Evolutionary conservation across 1,140 invertebrate species (phyloP), one percentile per base, ranked within the genome.

Genomic region (Heliconius himera): DNA sequence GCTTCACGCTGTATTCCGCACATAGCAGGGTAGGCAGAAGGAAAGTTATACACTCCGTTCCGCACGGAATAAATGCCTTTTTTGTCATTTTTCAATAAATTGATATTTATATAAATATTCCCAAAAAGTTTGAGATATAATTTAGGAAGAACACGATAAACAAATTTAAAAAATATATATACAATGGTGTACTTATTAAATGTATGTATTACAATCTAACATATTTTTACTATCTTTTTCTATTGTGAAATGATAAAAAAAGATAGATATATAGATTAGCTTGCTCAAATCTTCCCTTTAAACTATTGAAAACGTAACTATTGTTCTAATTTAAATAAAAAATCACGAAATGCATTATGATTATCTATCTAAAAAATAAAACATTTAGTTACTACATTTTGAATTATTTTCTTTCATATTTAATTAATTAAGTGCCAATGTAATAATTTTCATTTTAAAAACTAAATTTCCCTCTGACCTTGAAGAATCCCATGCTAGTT

Each of bases 381-480:
- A 29, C 33, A 51, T 51, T 66, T 66, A 26, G 2, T 11, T n/a
- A 56, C 3, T 56, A 56, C n/a, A 56, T 56, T 56, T 51, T 66
- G 9, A 4, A 56, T 18, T n/a, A 56, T 22, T 56, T 22, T 56
- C 49, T 26, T 66, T 66, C 3, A 29, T 16, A 66, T 66, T 66
- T 26, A 66, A 66, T 56, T 9, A 22, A 56, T 22, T 22, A n/a
- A 56, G 3, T 20, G 49, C 18, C 49, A 20, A 51, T 20, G 18
- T 51, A 46, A 46, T 46, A 73, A 72, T 33, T 41, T 56, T 49
- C 6, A 29, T 18, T 26, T 54, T 76, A 98, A 90, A 98, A 98
- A 89, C 97, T 98, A 85, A 98, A 96, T 93, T 97, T 97, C 73
- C 97, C 97, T 81, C 97, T 95, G 66, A 98, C 96, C 94, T 98